A percentile compares a stretch with the other conserved stretches of the same genome.
These are phyloP conservation scores for Drosophila parvula DNA, from an alignment of 1,140 invertebrate genomes.

Conservation along the genomic window DNA sequence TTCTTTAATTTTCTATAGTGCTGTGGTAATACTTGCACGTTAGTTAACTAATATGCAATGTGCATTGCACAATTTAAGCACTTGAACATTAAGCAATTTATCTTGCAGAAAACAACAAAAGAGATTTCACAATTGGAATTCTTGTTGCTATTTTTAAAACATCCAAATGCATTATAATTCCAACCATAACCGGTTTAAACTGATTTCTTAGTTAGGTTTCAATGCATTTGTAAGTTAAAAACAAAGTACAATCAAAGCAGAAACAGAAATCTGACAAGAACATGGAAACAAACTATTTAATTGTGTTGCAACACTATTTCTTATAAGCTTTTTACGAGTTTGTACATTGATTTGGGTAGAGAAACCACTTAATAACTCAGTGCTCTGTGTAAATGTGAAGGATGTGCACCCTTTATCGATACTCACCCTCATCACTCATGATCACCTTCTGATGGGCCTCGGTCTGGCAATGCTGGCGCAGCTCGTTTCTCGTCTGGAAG, in stretches of 20 bases:
- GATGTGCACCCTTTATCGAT: neutral
- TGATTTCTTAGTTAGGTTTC: neutral
- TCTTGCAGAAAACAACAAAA: conserved; percentile 2
- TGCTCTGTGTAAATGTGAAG: too few species aligned
- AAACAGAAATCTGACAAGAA: neutral
- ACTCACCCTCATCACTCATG: conserved; percentile 88
- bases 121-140: neutral
- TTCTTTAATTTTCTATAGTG: neutral
- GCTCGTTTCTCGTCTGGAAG: conserved; percentile 86
- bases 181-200: neutral
- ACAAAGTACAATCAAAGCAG: too few species aligned
- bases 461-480: conserved; percentile 88
- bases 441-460: conserved; percentile 88
- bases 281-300: neutral
- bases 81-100: neutral
- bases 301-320: neutral
- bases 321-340: neutral
- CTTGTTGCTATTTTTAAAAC: conserved; percentile 1
- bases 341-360: neutral
- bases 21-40: too few species aligned
- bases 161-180: neutral
- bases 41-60: neutral
- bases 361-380: too few species aligned
- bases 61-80: neutral
- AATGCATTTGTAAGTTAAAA: neutral